Evolutionary conservation across 2,797 vertebrate species (phyloP), one percentile per base, ranked within the genome.

Genomic region (Liparis tanakae): DNA sequence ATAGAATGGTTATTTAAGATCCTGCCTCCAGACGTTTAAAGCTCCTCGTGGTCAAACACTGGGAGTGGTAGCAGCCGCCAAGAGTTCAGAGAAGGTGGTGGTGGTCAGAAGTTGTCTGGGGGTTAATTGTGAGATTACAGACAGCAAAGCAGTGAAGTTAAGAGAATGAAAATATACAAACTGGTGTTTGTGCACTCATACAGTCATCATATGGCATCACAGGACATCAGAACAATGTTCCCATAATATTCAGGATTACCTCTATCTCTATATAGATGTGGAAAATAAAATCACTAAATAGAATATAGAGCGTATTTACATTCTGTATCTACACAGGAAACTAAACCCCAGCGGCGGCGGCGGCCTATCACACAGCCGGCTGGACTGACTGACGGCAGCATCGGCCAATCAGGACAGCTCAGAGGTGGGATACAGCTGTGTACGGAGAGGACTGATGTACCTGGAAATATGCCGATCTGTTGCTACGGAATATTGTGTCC

Each of bases 291-390:
- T 85, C 46, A 54, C 79, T 89, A 74, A 80, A 75, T 88, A 89
- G 85, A 87, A 86, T 91, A 89, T 89, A 87, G 80, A 91, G 85
- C 58, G 60, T 91, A 87, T 93, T 88, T 93, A 94, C 91, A 93
- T 89, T 89, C 68, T 85, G 83, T 87, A 90, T 88, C 81, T 91
- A 91, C 83, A 92, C 77, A 85, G 62, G 72, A 85, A 63, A 61
- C 69, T 61, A 76, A 55, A 80, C 46, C 73, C 59, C 46, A 2
- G 15, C 43, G 22, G 59, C 36, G 22, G 59, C 36, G 53, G 30
- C 59, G 67, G 76, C 77, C 85, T 58, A 57, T 81, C 72, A 84
- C 68, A 73, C 71, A 80, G 80, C 82, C 76, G 72, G 48, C 64
- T 76, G 41, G 33, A 69, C 67, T 81, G 65, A 86, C 60, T 78